Conservation (phyloP, 2,888 invertebrate species). For the Colletes collaris region DNA sequence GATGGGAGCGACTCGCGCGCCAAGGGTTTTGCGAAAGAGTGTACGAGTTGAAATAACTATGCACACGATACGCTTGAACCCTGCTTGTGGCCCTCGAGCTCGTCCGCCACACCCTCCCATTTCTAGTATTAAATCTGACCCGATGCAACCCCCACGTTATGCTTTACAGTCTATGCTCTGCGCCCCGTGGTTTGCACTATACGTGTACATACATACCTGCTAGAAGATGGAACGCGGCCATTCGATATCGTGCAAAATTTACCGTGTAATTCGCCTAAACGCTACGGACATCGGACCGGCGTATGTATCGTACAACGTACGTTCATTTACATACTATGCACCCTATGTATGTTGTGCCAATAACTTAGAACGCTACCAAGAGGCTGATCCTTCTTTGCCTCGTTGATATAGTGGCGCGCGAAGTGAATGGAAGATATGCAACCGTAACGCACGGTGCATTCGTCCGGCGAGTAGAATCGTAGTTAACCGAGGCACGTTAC, state of each 20-base stretch:
- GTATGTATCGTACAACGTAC: conserved; percentile 48
- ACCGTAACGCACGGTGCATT: not conserved
- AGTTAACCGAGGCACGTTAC: conserved; percentile 4
- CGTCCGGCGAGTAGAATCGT: conserved; percentile 14
- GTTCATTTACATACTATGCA: conserved; percentile 62
- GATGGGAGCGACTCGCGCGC: not conserved
- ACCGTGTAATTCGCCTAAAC: conserved; percentile 76
- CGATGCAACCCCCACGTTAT: conserved; percentile 69
- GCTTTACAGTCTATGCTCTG: conserved; percentile 62
- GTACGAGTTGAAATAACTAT: conserved; percentile 70
- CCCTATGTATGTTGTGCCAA: conserved; percentile 41
- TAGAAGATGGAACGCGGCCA: conserved; percentile 74
- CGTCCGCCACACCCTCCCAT: conserved; percentile 76
- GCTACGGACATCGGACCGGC: conserved; percentile 67
- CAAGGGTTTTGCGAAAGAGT: conserved; percentile 62
- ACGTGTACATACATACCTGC: conserved; percentile 48
- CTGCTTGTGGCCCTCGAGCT: conserved; percentile 64
- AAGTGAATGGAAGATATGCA: conserved; percentile 33
- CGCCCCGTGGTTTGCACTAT: conserved; percentile 25
- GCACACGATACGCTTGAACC: conserved; percentile 70
- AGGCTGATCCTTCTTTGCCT: conserved; percentile 42
- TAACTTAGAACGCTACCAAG: conserved; percentile 55
- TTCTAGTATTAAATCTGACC: conserved; percentile 79
- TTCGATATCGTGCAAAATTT: conserved; percentile 77
- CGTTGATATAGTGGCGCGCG: conserved; percentile 17